Evolutionary conservation across 2,888 invertebrate genomes (phyloP).

Genomic region (Mactromeris polynyma): DNA sequence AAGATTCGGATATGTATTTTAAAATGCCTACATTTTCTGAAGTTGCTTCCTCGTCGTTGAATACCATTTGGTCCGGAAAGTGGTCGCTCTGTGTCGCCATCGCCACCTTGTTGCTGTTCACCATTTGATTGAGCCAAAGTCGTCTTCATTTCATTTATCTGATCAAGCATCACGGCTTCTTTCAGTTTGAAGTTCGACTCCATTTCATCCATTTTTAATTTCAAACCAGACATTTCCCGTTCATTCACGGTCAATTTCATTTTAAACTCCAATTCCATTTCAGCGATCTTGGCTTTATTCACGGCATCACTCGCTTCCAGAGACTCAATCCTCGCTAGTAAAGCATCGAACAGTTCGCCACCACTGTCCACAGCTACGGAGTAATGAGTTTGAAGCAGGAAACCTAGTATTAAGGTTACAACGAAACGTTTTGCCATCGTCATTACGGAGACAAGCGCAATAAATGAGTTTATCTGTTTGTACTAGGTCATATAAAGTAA

Average conservation of each 20-base stretch:
- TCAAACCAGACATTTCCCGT: slow-evolving; percentile 12
- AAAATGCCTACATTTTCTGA: not conserved
- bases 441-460: too few relatives aligned
- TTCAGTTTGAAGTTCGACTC: not conserved
- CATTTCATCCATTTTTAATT: slow-evolving; percentile 10
- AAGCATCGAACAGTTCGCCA: not conserved
- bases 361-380: not conserved
- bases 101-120: not conserved
- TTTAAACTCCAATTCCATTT: not conserved
- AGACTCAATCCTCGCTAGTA: slow-evolving; percentile 14
- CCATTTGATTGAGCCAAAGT: not conserved
- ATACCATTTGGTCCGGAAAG: not conserved
- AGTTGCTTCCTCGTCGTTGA: not conserved
- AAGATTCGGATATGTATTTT: not conserved
- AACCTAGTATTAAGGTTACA: too few relatives aligned
- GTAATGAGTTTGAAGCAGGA: too few relatives aligned
- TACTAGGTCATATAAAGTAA: too few relatives aligned
- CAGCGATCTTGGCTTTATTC: slow-evolving; percentile 23
- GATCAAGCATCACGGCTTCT: not conserved
- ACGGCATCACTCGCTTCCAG: slow-evolving; percentile 22
- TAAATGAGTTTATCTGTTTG: too few relatives aligned
- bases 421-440: too few relatives aligned
- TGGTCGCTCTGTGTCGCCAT: not conserved
- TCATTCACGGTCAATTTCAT: not conserved
- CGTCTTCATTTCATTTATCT: slow-evolving; percentile 4